Base-by-base conservation (phyloP, 2,113 vertebrate species). In the Boleophthalmus pectinirostris region DNA sequence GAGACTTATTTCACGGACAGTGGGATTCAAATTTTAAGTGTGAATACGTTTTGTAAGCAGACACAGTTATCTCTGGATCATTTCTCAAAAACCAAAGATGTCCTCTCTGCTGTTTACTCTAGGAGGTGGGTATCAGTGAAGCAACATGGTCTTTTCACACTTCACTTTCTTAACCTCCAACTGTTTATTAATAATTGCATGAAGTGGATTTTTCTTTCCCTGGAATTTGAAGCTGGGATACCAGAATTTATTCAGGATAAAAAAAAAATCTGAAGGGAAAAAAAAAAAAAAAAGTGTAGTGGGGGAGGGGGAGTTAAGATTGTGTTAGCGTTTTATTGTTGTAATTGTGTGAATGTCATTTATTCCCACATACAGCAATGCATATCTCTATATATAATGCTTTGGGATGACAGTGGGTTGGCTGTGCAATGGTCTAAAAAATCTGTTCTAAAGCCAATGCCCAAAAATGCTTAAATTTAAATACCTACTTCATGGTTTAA, bases 101-200 rank as follows among this genome's bases (percentile, higher is more conserved):
- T 92, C 93, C 92, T 92, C 78, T 70, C 92, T 91, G 91, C 92
- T 85, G 10, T 24, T 91, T 90, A 49, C 75, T 94, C 9, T 94
- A 75, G 91, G 92, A 94, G 92, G 91, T 84, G 83, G 72, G 91
- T 91, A 92, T 93, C 92, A 90, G 91, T 84, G 82, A 88, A 74
- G 68, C 81, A 92, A 88, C 69, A 89, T 81, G 72, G 78, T 87
- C 86, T 93, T 85, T 75, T 88, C 64, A 85, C 81, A 87, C 81
- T 78, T 82, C 87, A 89, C 93, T 81, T 93, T 93, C 90, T 92
- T 85, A 35, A 93, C 92, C 92, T 92, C 90, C 93, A 66, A n/a
- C n/a, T n/a, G n/a, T 29, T 56, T 69, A 0, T 14, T 13, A 58
- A 25, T 15, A 58, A 3, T 25, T 4, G 5, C 13, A 58, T 13